Conservation (phyloP, 2,888 invertebrate genomes). For the Cenopis cana region DNA sequence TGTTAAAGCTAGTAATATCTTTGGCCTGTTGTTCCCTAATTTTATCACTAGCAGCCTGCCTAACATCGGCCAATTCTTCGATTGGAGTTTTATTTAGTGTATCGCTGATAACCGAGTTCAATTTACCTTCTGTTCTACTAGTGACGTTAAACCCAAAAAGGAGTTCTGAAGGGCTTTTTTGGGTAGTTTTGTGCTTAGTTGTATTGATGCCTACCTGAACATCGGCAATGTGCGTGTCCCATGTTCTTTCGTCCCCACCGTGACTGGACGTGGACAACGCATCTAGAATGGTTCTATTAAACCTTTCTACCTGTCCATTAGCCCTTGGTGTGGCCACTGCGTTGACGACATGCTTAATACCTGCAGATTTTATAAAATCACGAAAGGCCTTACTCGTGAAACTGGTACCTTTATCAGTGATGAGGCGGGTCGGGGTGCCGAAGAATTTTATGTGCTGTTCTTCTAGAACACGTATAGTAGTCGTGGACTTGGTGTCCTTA, state of each 20-base stretch:
- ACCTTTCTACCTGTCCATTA: slow-evolving; percentile 14
- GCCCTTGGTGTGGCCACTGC: slow-evolving; percentile 15
- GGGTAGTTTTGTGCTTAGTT: slow-evolving; percentile 42
- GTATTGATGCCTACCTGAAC: slow-evolving; percentile 47
- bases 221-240: slow-evolving; percentile 44
- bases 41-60: neutral
- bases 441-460: slow-evolving; percentile 11
- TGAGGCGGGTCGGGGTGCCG: neutral
- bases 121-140: neutral
- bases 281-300: neutral
- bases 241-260: slow-evolving; percentile 4
- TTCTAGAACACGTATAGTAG: neutral
- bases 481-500: slow-evolving; percentile 45
- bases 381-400: slow-evolving; percentile 10
- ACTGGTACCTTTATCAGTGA: slow-evolving; percentile 1
- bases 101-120: neutral
- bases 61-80: neutral
- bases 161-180: slow-evolving; percentile 46
- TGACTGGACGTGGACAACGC: slow-evolving; percentile 5
- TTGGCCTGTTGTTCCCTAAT: too few species aligned
- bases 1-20: too few species aligned
- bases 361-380: neutral
- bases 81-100: neutral
- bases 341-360: slow-evolving; percentile 3
- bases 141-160: slow-evolving; percentile 44